Base-by-base conservation (phyloP, 2,113 vertebrate species). In the Origma solitaria region DNA sequence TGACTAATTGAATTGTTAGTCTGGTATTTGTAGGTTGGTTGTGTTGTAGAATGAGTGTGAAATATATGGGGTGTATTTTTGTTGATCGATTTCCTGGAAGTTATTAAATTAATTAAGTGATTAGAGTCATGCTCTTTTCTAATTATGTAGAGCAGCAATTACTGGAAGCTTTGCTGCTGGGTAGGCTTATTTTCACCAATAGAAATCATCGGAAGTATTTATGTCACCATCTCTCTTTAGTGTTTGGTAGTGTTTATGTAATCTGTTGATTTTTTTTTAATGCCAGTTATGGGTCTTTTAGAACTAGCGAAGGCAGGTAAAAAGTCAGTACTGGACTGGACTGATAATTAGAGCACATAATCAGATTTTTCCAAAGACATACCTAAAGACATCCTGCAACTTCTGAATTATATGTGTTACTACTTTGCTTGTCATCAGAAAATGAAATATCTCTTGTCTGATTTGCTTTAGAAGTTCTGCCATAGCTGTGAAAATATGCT, bases 51-150 rank as follows among this genome's bases (percentile, higher is more conserved):
- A 60, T 56, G 30, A 84, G 33, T 47, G 37, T 85, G 31, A 72
- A 95, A 64, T 80, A 62, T 21, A 8, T 8, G 2, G 25, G 49
- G 16, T 40, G 21, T 79, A 42, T 51, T 93, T 91, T 91, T 73
- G 49, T 79, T 37, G 31, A 69, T 66, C 18, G 40, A 3, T 69
- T 85, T 79, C 40, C 38, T 90, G 28, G 28, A 89, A 68, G 65
- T 61, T 58, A 79, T 44, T 91, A 71, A 78, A 80, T 73, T 78
- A 78, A 56, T 87, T 58, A 44, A 75, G 33, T 73, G 42, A 56
- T 82, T 87, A 22, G 49, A 81, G 21, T 86, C 38, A 61, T 4
- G 4, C 27, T 58, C 31, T 61, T 38, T 72, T 86, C 25, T 81
- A 64, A 58, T 56, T 68, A 60, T n/a, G 16, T 45, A 60, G 28